phyloP scores from a whole-genome alignment of 2,113 vertebrate genomes.

The Hemiprocne comata region DNA sequence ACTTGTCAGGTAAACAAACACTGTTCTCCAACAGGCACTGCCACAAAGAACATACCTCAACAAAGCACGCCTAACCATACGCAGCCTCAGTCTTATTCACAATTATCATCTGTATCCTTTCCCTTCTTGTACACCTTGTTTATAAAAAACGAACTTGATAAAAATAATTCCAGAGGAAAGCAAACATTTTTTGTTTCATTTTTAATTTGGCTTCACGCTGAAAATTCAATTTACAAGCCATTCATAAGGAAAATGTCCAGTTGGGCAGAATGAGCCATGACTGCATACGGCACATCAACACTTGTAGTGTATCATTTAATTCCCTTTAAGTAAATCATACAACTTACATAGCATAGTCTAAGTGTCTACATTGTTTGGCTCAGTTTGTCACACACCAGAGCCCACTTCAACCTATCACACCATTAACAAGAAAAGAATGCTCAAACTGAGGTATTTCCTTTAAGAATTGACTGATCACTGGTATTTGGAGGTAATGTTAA shows the following conservation, averaged over 20 bases:
- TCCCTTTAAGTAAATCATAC: not conserved
- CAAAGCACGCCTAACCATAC: not conserved
- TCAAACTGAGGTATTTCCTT: conserved; percentile 73
- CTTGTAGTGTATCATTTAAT: conserved; percentile 28
- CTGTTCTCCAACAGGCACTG: not conserved
- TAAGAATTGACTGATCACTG: conserved; percentile 54
- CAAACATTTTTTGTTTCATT: not conserved
- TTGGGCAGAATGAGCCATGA: conserved; percentile 47
- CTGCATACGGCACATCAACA: conserved; percentile 32
- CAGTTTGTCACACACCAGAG: not conserved
- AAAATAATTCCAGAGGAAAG: not conserved
- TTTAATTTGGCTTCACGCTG: conserved; percentile 67
- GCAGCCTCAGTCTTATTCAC: not conserved
- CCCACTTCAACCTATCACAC: conserved; percentile 13
- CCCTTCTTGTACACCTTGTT: not conserved
- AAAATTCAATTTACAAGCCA: conserved; percentile 66
- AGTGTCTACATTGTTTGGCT: not conserved
- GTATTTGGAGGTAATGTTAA: conserved; percentile 65
- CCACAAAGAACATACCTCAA: not conserved
- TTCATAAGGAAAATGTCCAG: conserved; percentile 44
- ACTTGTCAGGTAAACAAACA: not conserved
- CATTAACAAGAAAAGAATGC: conserved; percentile 43
- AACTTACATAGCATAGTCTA: not conserved
- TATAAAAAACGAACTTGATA: not conserved
- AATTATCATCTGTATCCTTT: not conserved